phyloP scores from a whole-genome alignment of 2,888 invertebrate species.

The Tenthredo scrophulariae region DNA sequence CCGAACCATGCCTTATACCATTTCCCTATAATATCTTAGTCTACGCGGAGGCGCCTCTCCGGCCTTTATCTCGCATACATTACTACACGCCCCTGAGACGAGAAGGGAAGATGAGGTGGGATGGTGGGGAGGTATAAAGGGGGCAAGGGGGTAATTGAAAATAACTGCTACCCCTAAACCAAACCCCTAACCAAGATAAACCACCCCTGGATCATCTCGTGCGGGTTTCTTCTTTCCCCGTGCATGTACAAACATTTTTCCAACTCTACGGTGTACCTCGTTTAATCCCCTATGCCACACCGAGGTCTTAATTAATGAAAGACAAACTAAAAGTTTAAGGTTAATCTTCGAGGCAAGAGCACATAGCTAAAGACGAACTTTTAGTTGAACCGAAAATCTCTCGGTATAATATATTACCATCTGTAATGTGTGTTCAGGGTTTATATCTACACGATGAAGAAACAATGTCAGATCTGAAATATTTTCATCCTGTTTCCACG shows the following conservation, averaged over 20 bases:
- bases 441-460: conserved; percentile 11
- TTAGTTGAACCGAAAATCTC: background rate
- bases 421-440: conserved; percentile 1
- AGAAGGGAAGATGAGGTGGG: conserved; percentile 56
- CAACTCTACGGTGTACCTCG: background rate
- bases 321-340: conserved; percentile 56
- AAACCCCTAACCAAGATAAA: conserved; percentile 74
- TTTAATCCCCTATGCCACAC: background rate
- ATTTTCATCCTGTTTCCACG: background rate
- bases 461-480: background rate
- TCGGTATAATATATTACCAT: conserved; percentile 9
- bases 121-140: conserved; percentile 54
- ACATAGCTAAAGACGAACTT: conserved; percentile 33
- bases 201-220: conserved; percentile 72
- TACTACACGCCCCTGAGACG: conserved; percentile 69
- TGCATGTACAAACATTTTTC: conserved; percentile 36
- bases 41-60: conserved; percentile 73
- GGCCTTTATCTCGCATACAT: conserved; percentile 78
- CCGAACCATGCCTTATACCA: conserved; percentile 72
- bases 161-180: conserved; percentile 74
- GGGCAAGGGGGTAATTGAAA: conserved; percentile 74
- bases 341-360: conserved; percentile 1
- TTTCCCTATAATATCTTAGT: conserved; percentile 78
- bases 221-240: conserved; percentile 53
- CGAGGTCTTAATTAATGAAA: conserved; percentile 57